These are phyloP conservation scores for Nemotelus nigrinus DNA, from an alignment of 2,888 invertebrate genomes.

Conservation along the genomic window DNA sequence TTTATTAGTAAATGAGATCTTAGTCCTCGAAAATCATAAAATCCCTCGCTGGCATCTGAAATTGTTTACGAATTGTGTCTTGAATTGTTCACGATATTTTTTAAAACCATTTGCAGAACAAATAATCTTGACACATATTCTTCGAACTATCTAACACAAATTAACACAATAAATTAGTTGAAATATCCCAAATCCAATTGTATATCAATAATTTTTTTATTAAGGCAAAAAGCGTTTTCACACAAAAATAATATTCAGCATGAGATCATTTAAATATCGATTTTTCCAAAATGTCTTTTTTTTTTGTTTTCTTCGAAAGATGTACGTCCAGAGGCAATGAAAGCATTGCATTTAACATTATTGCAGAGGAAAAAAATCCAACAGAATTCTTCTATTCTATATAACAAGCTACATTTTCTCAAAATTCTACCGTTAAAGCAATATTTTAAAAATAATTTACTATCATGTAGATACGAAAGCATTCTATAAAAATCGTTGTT, in stretches of 20 bases:
- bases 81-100: too few relatives aligned
- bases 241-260: constrained; percentile 38
- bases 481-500: too few relatives aligned
- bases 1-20: too few relatives aligned
- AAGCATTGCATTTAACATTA: constrained; percentile 26
- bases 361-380: background rate
- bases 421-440: background rate
- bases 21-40: too few relatives aligned
- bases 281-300: background rate
- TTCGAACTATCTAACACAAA: too few relatives aligned
- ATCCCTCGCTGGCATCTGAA: too few relatives aligned
- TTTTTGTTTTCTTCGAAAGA: constrained; percentile 21
- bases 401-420: background rate
- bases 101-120: too few relatives aligned
- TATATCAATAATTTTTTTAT: constrained; percentile 17
- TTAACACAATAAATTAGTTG: too few relatives aligned
- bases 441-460: background rate
- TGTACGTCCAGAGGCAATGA: constrained; percentile 21
- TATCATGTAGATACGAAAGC: too few relatives aligned
- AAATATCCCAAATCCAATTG: background rate
- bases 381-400: too few relatives aligned
- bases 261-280: constrained; percentile 10
- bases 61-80: too few relatives aligned
- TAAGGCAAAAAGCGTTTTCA: constrained; percentile 43
- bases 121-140: too few relatives aligned